Conservation (phyloP, 2,888 invertebrate species). For the Ditula angustiorana region DNA sequence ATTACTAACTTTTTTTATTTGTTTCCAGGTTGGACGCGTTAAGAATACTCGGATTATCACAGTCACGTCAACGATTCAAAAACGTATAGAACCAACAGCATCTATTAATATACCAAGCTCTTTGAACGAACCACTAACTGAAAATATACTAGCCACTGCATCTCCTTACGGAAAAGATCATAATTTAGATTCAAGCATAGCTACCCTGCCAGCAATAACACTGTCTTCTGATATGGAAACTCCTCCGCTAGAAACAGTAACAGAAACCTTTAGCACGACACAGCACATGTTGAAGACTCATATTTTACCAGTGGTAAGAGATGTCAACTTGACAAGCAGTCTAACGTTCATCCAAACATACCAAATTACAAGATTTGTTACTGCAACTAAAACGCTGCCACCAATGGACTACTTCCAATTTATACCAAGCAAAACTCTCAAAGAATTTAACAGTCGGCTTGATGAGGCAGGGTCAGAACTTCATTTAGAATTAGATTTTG, state of each 20-base stretch:
- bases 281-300: conserved; percentile 95
- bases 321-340: conserved; percentile 89
- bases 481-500: conserved; percentile 94
- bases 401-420: conserved; percentile 95
- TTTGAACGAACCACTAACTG: conserved; percentile 92
- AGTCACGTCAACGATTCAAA: conserved; percentile 94
- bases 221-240: conserved; percentile 92
- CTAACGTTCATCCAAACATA: conserved; percentile 96
- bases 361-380: conserved; percentile 93
- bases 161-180: conserved; percentile 90
- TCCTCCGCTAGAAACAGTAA: conserved; percentile 94
- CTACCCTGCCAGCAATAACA: conserved; percentile 92
- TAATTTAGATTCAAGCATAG: conserved; percentile 91
- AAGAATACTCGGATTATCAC: conserved; percentile 95
- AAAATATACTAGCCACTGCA: conserved; percentile 93
- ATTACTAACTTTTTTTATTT: conserved; percentile 35
- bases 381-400: conserved; percentile 95
- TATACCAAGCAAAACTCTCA: conserved; percentile 93
- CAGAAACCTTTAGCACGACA: conserved; percentile 96
- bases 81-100: conserved; percentile 88
- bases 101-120: conserved; percentile 83
- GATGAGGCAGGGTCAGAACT: conserved; percentile 96
- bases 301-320: conserved; percentile 92
- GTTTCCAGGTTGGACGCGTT: conserved; percentile 91
- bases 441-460: conserved; percentile 94